A percentile compares a stretch with the other conserved stretches of the same genome.
phyloP scores from a whole-genome alignment of 1,140 invertebrate species.

The Bombus superbus region DNA sequence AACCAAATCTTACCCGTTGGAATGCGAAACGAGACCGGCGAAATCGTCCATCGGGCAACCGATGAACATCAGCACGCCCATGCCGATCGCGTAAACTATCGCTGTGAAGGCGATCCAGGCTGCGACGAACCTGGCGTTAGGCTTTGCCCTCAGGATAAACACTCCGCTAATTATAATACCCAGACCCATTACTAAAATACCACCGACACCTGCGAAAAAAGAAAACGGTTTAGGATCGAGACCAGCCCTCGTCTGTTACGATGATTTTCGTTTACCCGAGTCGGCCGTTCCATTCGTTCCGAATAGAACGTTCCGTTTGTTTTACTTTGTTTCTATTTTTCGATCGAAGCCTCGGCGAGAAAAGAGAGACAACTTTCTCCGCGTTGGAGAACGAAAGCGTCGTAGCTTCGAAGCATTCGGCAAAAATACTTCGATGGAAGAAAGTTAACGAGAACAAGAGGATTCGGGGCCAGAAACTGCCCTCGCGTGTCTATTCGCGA shows the following conservation, averaged over 20 bases:
- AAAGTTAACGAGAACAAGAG: neutral
- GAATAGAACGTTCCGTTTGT: no score
- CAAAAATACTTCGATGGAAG: no score
- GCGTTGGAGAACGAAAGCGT: neutral
- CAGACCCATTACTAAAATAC: conserved; percentile 95
- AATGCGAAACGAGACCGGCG: conserved; percentile 85
- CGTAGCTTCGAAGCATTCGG: neutral
- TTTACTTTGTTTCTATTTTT: no score
- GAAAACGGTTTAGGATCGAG: neutral
- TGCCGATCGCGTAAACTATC: conserved; percentile 92
- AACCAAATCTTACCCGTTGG: conserved; percentile 73
- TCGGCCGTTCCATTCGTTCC: neutral
- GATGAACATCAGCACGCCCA: conserved; percentile 94
- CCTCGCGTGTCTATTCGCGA: conserved; percentile 54
- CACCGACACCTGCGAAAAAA: conserved; percentile 88
- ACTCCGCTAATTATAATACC: conserved; percentile 94
- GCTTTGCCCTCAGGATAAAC: conserved; percentile 92
- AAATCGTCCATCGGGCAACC: conserved; percentile 93
- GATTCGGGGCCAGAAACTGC: neutral
- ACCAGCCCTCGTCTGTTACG: neutral
- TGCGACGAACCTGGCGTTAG: conserved; percentile 92
- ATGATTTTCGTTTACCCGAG: neutral
- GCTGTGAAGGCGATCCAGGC: conserved; percentile 95
- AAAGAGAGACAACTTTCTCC: no score
- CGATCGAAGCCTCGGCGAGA: no score